These are phyloP conservation scores for Pterophyllum scalare DNA, from an alignment of 2,113 vertebrate species.

Conservation along the genomic window DNA sequence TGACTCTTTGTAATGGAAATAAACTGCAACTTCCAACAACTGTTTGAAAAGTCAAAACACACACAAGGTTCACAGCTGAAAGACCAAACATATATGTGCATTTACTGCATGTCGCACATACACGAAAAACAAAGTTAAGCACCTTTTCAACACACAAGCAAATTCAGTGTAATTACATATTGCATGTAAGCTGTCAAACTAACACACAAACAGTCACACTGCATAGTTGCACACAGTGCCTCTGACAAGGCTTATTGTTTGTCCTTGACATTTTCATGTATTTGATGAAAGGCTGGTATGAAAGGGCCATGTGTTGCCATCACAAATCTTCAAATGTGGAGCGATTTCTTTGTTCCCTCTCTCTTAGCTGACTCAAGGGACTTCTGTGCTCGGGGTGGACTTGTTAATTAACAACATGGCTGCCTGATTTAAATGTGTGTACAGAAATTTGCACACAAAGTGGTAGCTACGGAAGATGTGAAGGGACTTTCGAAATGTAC, in stretches of 20 bases:
- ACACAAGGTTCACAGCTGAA: neutral
- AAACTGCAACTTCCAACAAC: conserved; percentile 45
- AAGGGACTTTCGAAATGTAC: conserved; percentile 4
- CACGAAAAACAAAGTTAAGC: neutral
- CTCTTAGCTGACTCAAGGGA: conserved; percentile 46
- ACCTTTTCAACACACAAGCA: neutral
- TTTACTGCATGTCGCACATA: neutral
- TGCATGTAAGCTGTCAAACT: neutral
- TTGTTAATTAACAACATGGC: conserved; percentile 66
- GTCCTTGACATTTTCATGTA: conserved; percentile 68
- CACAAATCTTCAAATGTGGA: conserved; percentile 63
- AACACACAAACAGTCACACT: neutral
- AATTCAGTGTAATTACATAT: neutral
- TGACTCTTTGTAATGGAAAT: conserved; percentile 71
- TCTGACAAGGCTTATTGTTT: conserved; percentile 52
- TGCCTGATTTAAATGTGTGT: conserved; percentile 49
- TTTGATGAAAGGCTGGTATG: conserved; percentile 61
- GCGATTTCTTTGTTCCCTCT: conserved; percentile 59
- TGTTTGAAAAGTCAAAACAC: conserved; percentile 35
- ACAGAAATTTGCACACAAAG: conserved; percentile 27
- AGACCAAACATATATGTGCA: neutral
- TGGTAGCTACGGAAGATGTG: conserved; percentile 15
- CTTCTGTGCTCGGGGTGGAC: conserved; percentile 44
- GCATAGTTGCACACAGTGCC: conserved; percentile 7
- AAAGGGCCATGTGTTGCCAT: conserved; percentile 63